phyloP scores from a whole-genome alignment of 2,113 vertebrate species.

The Corythornis madagascariensis region DNA sequence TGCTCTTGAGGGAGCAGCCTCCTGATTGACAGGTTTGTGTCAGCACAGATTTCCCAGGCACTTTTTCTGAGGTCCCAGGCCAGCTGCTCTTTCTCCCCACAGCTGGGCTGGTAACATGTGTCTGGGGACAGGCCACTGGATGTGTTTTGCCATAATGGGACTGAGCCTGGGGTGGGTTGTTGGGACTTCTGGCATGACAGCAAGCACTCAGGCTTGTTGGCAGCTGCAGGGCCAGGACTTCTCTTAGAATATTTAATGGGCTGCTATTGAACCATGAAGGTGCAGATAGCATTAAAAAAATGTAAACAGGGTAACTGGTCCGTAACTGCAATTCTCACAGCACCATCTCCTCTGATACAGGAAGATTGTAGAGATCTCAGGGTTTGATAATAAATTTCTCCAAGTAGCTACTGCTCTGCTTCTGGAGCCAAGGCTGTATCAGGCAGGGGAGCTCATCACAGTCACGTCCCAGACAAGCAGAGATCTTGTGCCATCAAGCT shows the following conservation, averaged over 20 bases:
- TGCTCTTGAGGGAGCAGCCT: background rate
- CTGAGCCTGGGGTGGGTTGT: background rate
- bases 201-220: background rate
- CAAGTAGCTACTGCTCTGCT: background rate
- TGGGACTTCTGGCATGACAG: background rate
- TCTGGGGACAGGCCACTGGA: background rate
- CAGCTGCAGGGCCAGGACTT: accelerated
- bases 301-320: background rate
- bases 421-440: background rate
- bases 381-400: background rate
- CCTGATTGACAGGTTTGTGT: background rate
- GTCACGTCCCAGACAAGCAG: background rate
- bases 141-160: background rate
- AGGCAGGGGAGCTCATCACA: background rate
- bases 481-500: background rate
- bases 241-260: background rate
- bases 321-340: background rate
- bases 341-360: background rate
- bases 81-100: background rate
- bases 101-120: background rate
- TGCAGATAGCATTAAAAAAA: background rate
- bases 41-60: background rate
- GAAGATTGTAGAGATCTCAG: background rate
- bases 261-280: background rate
- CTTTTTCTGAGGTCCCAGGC: background rate